Conservation (phyloP, 1,140 invertebrate species). For the Phthorimaea operculella region DNA sequence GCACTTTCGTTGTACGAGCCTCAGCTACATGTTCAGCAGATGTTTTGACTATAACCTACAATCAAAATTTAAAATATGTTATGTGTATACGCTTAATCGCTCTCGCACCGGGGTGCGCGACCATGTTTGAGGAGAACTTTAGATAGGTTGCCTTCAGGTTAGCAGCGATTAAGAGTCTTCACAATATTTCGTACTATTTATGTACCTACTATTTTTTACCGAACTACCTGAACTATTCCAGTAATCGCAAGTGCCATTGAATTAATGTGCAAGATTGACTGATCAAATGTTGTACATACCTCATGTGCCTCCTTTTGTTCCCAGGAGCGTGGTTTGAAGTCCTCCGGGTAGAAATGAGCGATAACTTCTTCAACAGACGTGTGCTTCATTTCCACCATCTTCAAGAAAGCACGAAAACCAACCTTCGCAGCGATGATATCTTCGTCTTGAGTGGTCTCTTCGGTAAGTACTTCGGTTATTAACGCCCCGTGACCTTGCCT, state of each 20-base stretch:
- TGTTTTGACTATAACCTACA: constrained; percentile 33
- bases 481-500: constrained; percentile 81
- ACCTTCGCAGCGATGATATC: constrained; percentile 78
- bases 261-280: too few relatives aligned
- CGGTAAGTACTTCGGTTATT: constrained; percentile 82
- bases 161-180: too few relatives aligned
- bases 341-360: constrained; percentile 81
- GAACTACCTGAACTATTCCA: too few relatives aligned
- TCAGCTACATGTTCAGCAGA: constrained; percentile 28
- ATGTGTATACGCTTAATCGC: not conserved
- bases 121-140: too few relatives aligned
- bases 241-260: too few relatives aligned
- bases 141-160: too few relatives aligned
- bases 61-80: not conserved
- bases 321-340: constrained; percentile 82
- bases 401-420: constrained; percentile 85
- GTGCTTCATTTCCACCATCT: constrained; percentile 83
- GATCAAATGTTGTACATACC: too few relatives aligned
- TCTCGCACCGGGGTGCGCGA: too few relatives aligned
- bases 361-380: constrained; percentile 86
- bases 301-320: constrained; percentile 75
- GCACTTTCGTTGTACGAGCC: constrained; percentile 22
- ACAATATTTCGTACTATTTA: not conserved
- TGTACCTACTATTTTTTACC: too few relatives aligned
- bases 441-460: constrained; percentile 80